Base-by-base conservation (phyloP, 2,797 vertebrate species). In the Hippocampus kuda region DNA sequence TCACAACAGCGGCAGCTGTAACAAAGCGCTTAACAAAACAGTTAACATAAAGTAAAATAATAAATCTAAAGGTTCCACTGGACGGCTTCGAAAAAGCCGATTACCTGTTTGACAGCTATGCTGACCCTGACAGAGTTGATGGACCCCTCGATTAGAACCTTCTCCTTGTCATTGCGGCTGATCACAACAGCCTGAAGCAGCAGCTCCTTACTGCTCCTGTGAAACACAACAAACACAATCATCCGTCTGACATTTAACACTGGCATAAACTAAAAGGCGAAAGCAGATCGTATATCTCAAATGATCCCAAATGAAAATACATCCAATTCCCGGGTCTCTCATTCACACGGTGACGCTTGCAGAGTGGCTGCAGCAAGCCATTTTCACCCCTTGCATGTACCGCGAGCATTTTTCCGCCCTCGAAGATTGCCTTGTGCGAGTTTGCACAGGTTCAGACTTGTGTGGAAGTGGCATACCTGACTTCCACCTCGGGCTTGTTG, bases 401-500 rank as follows among this genome's bases (percentile, higher is more conserved):
- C 70, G 79, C 73, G 72, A 73, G 46, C 3, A 34, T 66, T 71
- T 73, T 68, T 75, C 30, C 16, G 8, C 53, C 53, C 53, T 60
- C 30, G 48, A 44, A 38, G 34, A 76, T 66, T 77, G 75, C 69
- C 72, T 30, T 71, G 6, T 51, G 72, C 79, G 77, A 48, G 76
- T 75, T 77, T 72, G 54, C 66, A 72, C 88, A 79, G 65, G 87
- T 72, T 73, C 60, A 9, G 6, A 70, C 84, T 67, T 56, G 79
- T 63, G 9, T 57, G 67, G 70, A 41, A 68, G 66, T 67, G 22
- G 67, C 90, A 72, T 92, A 98, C 97, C 97, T 94, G 87, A 98
- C 97, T 84, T 99, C 97, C 85, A 99, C 97, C 84, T 99, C 97
- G 0, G 97, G 97, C 74, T 98, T 99, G 89, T 99, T 99, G 89